These are phyloP conservation scores for Trachelus iudaicus DNA, from an alignment of 2,888 invertebrate genomes.

Conservation along the genomic window DNA sequence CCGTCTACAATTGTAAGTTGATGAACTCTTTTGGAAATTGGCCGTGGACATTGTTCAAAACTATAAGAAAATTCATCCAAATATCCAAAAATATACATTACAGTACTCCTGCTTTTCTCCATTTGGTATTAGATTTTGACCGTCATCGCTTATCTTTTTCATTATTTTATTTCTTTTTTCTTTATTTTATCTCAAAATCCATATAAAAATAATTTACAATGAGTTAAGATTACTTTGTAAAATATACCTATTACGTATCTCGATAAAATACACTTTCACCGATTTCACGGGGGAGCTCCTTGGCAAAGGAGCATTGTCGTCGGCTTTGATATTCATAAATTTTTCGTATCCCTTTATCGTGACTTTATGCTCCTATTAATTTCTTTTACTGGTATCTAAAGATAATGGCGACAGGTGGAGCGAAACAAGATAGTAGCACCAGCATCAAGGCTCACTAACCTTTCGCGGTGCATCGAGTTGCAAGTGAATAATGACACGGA, in stretches of 20 bases:
- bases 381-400: neutral
- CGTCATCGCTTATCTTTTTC: neutral
- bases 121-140: slow-evolving; percentile 1
- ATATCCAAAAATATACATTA: slow-evolving; percentile 41
- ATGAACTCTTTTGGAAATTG: neutral
- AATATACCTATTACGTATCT: slow-evolving; percentile 36
- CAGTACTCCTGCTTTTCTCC: slow-evolving; percentile 6
- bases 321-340: neutral
- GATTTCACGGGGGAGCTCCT: neutral
- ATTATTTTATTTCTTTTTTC: slow-evolving; percentile 12
- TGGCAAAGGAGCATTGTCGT: neutral
- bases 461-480: neutral
- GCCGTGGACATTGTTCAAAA: slow-evolving; percentile 13
- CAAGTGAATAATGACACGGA: neutral
- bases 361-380: neutral
- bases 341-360: neutral
- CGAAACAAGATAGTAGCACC: neutral
- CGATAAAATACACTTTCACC: slow-evolving; percentile 15
- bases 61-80: slow-evolving; percentile 39
- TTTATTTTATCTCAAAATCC: slow-evolving; percentile 46
- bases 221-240: slow-evolving; percentile 47
- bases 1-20: neutral
- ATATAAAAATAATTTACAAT: slow-evolving; percentile 58
- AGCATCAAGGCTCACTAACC: neutral
- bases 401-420: neutral